Conservation (phyloP, 2,113 vertebrate genomes). For the Pteruthius melanotis region DNA sequence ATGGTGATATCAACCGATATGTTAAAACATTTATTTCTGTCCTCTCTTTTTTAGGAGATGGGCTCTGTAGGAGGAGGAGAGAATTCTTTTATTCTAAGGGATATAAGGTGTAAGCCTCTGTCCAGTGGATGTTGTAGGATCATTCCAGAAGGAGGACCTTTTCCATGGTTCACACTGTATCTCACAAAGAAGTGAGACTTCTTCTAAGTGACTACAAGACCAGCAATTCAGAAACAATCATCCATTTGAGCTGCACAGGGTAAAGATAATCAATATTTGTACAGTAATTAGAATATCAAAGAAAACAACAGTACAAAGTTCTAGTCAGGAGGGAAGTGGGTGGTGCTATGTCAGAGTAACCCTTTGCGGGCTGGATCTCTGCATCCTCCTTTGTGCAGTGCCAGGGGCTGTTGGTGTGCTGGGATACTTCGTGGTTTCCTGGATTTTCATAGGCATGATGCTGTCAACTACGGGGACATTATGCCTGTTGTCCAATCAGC, state of each 20-base stretch:
- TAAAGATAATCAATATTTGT: not conserved
- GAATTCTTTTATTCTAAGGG: not conserved
- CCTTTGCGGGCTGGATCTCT: not conserved
- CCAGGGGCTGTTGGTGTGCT: not conserved
- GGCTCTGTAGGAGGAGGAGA: not conserved
- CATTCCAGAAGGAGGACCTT: not conserved
- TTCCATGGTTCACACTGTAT: not conserved
- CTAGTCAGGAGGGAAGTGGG: not conserved
- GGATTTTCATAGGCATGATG: not conserved
- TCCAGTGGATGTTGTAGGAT: not conserved
- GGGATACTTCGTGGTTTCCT: not conserved
- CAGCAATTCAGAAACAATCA: not conserved
- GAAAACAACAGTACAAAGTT: not conserved
- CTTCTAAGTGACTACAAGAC: not conserved
- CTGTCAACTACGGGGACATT: not conserved
- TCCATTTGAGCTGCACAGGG: not conserved
- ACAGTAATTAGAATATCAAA: not conserved
- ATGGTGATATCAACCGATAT: not conserved
- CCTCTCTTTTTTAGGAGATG: not conserved
- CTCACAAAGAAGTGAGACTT: not conserved
- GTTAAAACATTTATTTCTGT: not conserved
- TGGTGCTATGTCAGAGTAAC: not conserved
- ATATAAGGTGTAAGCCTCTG: not conserved
- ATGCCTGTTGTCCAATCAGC: not conserved
- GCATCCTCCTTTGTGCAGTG: not conserved